Evolutionary conservation across 2,888 invertebrate genomes (phyloP), one percentile per base, ranked within the genome.

Genomic region (Drosophila conformis): DNA sequence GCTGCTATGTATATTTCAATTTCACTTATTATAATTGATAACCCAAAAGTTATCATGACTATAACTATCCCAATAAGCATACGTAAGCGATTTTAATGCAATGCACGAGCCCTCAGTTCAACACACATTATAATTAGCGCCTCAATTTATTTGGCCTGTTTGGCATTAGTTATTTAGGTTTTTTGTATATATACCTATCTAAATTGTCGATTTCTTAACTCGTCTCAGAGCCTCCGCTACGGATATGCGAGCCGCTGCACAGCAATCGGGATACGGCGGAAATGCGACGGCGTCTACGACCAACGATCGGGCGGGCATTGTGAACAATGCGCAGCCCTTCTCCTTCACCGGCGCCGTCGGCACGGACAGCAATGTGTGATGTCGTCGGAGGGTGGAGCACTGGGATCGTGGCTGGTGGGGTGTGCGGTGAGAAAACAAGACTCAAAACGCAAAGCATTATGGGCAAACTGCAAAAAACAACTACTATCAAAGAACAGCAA

Each of bases 251-350:
- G 95, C 96, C 91, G 95, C 94, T 69, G 92, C 94, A 52, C 91
- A 90, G 67, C 85, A 85, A 42, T 53, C 78, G 13, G 89, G 89
- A 35, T 74, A 91, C 8, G 86, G 87, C 27, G 84, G 81, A 59
- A 88, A 82, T 69, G 71, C 63, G 40, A 81, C 90, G 76, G 80
- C 90, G 77, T 83, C 93, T 76, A 93, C 94, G 80, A 93, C 95
- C 74, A 95, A 94, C 84, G 95, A 96, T 93, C 95, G 95, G 88
- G 95, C 96, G 88, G 96, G 95, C 91, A 95, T 97, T 91, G 96
- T 97, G 88, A 95, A 95, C 91, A 96, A 97, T 94, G 97, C 96
- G 91, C 96, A 96, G 93, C 97, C 97, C 52, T 95, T 96, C 93
- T 95, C 96, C 93, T 95, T 96, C 93, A 95, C 96, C 81, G 95